Percentiles rank a stretch among this genome's conserved stretches.
phyloP scores from a whole-genome alignment of 1,140 invertebrate species.

The Diprion similis region DNA sequence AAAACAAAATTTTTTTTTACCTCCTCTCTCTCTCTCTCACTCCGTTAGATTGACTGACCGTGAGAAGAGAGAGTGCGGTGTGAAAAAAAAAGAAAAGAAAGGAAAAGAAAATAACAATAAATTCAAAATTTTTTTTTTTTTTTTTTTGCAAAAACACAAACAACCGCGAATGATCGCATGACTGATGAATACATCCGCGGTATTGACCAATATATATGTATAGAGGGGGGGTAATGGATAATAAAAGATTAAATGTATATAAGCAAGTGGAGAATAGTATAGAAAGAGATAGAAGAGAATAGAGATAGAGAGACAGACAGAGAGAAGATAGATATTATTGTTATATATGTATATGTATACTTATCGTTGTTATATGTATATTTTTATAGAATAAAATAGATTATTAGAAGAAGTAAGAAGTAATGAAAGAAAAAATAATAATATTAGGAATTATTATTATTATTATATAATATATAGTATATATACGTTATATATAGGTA shows the following conservation, averaged over 20 bases:
- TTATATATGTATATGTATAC: too few species aligned
- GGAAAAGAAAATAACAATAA: conserved; percentile 37
- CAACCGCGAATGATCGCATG: too few species aligned
- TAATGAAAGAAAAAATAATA: background rate
- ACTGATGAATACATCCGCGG: conserved; percentile 24
- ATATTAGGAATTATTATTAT: too few species aligned
- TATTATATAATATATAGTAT: background rate
- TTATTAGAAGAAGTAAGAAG: background rate
- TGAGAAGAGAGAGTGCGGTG: conserved; percentile 37
- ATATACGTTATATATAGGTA: background rate
- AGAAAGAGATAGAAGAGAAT: conserved; percentile 14
- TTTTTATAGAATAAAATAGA: too few species aligned
- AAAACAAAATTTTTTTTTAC: too few species aligned
- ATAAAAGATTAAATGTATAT: conserved; percentile 22
- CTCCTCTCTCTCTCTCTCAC: too few species aligned
- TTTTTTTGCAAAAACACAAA: conserved; percentile 16
- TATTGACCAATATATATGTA: conserved; percentile 21
- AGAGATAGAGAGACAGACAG: conserved; percentile 29
- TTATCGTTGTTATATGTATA: too few species aligned
- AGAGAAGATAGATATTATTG: conserved; percentile 34
- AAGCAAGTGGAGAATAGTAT: conserved; percentile 21
- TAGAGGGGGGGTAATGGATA: conserved; percentile 16
- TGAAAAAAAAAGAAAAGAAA: conserved; percentile 31
- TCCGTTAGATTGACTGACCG: conserved; percentile 20
- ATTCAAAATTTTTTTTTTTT: too few species aligned